Evolutionary conservation across 2,797 vertebrate genomes (phyloP), one percentile per base, ranked within the genome.

Genomic region (Enteromius treurensis): DNA sequence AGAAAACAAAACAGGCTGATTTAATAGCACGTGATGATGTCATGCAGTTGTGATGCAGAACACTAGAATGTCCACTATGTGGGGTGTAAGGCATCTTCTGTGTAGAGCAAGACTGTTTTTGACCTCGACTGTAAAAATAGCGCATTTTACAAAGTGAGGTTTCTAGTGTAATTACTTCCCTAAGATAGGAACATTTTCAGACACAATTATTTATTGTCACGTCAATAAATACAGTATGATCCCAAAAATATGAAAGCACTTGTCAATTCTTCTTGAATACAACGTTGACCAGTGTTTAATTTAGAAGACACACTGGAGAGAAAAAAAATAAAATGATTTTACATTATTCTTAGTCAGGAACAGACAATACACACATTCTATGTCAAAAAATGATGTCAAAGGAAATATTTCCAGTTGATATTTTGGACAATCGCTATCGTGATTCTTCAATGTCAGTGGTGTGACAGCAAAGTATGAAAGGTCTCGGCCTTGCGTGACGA

Each of bases 221-320:
- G 26, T 73, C 40, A 81, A 81, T 81, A 81, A 81, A 74, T 51
- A 67, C 58, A 40, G 58, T 74, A 81, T 81, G 58, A 81, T 49
- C 80, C 69, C 58, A 65, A 74, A 45, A 81, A 49, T 73, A n/a
- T 11, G 26, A 73, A 81, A 34, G 26, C 19, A 47, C 21, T 47
- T 13, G 55, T 74, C 40, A 62, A 40, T 40, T 45, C 74, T 81
- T 73, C 26, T 81, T 62, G 21, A 40, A 58, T 19, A 47, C 29
- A 26, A 26, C 13, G 3, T 6, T 26, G 11, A 40, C 65, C 19
- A 40, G 65, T 69, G 40, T 42, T 1, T 1, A 49, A 71, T 47
- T 40, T 8, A 5, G 47, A 62, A 47, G 45, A 19, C 17, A 64
- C 75, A 68, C 32, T 9, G 14, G 3, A 10, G 11, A 79, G 68